Percentiles rank a stretch among this genome's conserved stretches.
Evolutionary conservation across 2,888 invertebrate species (phyloP).

Genomic region (Sinohyriopsis cumingii): DNA sequence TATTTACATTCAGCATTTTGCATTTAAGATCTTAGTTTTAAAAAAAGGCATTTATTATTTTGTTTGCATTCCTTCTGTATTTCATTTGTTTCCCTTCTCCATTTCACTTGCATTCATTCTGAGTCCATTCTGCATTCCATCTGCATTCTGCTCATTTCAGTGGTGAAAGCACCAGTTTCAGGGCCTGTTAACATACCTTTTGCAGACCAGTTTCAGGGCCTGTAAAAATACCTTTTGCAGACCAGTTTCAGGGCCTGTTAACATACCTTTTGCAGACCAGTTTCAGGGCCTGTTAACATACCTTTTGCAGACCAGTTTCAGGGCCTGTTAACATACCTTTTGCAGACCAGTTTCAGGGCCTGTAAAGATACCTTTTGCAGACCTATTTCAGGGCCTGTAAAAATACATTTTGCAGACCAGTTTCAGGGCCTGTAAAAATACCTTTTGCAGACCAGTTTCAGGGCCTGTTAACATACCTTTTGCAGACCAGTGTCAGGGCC

Average conservation of each 20-base stretch:
- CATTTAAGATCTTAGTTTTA: no score
- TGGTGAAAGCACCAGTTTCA: not conserved
- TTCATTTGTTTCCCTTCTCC: no score
- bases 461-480: slow-evolving; percentile 41
- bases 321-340: slow-evolving; percentile 49
- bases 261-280: slow-evolving; percentile 57
- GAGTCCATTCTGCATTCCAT: no score
- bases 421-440: no score
- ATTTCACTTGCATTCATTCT: no score
- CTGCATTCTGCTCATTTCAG: no score
- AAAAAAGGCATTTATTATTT: no score
- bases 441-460: slow-evolving; percentile 55
- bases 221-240: slow-evolving; percentile 47
- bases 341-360: slow-evolving; percentile 55
- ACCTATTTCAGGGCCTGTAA: no score
- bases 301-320: slow-evolving; percentile 59
- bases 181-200: slow-evolving; percentile 39
- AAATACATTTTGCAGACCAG: slow-evolving; percentile 57
- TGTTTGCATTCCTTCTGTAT: no score
- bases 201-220: slow-evolving; percentile 57
- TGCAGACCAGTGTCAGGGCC: slow-evolving; percentile 57
- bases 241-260: no score
- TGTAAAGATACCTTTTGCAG: slow-evolving; percentile 46
- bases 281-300: no score
- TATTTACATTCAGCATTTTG: no score